A percentile compares a stretch with the other conserved stretches of the same genome.
Evolutionary conservation across 2,797 vertebrate genomes (phyloP).

Genomic region (Coregonus ussuriensis): DNA sequence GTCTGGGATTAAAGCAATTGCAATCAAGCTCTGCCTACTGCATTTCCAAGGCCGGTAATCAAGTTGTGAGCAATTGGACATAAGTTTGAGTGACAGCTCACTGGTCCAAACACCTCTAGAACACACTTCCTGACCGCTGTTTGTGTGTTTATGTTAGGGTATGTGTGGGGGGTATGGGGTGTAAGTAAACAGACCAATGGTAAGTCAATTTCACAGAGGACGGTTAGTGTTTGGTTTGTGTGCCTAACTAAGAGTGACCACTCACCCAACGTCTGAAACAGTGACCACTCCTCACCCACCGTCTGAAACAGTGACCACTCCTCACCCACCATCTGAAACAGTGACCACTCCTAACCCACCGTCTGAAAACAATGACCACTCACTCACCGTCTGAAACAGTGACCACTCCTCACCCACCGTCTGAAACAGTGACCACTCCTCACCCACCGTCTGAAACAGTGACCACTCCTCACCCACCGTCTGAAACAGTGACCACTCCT

Average conservation of each 20-base stretch:
- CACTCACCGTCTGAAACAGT: not conserved
- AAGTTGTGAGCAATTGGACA: slow-evolving; percentile 37
- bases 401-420: not conserved
- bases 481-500: not conserved
- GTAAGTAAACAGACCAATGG: not conserved
- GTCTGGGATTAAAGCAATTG: slow-evolving; percentile 46
- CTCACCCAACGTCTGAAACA: not conserved
- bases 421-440: not conserved
- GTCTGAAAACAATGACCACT: not conserved
- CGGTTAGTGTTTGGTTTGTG: not conserved
- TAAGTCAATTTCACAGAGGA: not conserved
- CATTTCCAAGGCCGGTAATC: slow-evolving; percentile 33
- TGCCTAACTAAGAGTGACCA: not conserved
- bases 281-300: not conserved
- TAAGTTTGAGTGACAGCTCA: slow-evolving; percentile 27
- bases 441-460: not conserved
- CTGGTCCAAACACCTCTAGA: slow-evolving; percentile 24
- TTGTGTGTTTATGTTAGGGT: not conserved
- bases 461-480: not conserved
- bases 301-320: not conserved
- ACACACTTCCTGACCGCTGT: not conserved
- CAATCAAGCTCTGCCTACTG: slow-evolving; percentile 31
- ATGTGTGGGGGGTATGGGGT: not conserved
- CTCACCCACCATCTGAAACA: not conserved
- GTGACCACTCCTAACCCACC: not conserved